Base-by-base conservation (phyloP, 1,140 invertebrate genomes). In the Drosophila simulans region DNA sequence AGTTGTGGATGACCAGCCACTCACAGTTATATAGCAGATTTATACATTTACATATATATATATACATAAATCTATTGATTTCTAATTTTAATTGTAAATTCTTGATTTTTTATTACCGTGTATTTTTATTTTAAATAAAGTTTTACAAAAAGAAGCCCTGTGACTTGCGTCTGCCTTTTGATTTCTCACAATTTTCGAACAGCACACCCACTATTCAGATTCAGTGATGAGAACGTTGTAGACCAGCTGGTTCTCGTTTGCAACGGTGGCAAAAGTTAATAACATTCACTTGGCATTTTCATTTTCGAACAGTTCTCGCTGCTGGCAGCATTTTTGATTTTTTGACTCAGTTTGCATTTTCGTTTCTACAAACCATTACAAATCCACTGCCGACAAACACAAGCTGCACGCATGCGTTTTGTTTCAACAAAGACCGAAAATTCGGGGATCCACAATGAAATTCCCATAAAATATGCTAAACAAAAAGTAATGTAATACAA, bases 111-210 rank as follows among this genome's bases (percentile, higher is more conserved):
- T 79, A 88, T 77, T 88, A 88, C 84, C 76, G 63, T 89, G 79
- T 88, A 88, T 89, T 85, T 84, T 85, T 88, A 88, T 89, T 88
- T 88, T 51, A 89, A 86, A 88, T 88, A 88, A 88, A 88, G 84
- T 88, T 88, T 86, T 83, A 86, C 75, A 88, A 88, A 88, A 86
- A 71, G 75, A 77, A 71, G 56, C 57, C 54, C 31, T 71, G 73
- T 73, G 74, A 59, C 59, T 56, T 62, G 58, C 22, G 48, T 64
- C 46, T 64, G 83, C 57, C 58, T 88, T 86, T 68, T 75, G 27
- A 74, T 85, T 77, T 60, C 7, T 3, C 48, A 55, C 51, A n/a
- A 35, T 40, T 12, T 34, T 15, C 34, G 37, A 68, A 46, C 48
- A 59, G 34, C 48, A 10, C 12, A 34, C 5, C 2, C 3, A 22